Evolutionary conservation across 2,113 vertebrate species (phyloP).

Genomic region (Corvus hawaiiensis): DNA sequence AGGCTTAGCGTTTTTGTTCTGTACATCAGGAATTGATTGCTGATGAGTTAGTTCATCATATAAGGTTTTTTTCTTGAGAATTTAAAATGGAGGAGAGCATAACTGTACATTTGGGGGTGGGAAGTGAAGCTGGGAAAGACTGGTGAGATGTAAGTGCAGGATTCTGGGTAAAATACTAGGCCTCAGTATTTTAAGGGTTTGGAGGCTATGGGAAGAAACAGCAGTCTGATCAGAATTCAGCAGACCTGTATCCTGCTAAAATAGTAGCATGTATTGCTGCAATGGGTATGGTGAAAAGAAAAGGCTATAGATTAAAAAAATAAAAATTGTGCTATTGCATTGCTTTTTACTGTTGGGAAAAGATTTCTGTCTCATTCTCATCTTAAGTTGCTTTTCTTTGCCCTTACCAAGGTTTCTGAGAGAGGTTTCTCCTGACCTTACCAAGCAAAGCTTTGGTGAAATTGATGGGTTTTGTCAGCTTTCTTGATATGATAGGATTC

Average conservation of each 20-base stretch:
- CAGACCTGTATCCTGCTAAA: background rate
- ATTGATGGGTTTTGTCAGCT: background rate
- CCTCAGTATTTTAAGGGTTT: background rate
- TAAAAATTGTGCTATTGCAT: background rate
- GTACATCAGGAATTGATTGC: background rate
- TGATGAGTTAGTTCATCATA: background rate
- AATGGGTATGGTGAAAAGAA: background rate
- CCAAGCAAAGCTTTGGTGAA: background rate
- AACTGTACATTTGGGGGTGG: background rate
- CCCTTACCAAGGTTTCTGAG: background rate
- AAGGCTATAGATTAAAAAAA: background rate
- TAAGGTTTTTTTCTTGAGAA: background rate
- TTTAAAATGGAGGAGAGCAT: background rate
- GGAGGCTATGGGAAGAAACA: background rate
- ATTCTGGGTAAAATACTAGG: background rate
- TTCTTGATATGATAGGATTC: background rate
- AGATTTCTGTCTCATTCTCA: background rate
- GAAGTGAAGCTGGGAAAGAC: background rate
- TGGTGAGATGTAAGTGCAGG: background rate
- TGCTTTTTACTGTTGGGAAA: background rate
- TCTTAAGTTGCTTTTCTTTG: background rate
- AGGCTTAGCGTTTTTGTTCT: background rate
- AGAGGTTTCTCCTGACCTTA: background rate
- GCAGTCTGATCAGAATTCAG: background rate
- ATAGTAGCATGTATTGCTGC: background rate